Percentiles rank a stretch among this genome's conserved stretches.
Conservation (phyloP, 2,113 vertebrate species). For the Carassius auratus region DNA sequence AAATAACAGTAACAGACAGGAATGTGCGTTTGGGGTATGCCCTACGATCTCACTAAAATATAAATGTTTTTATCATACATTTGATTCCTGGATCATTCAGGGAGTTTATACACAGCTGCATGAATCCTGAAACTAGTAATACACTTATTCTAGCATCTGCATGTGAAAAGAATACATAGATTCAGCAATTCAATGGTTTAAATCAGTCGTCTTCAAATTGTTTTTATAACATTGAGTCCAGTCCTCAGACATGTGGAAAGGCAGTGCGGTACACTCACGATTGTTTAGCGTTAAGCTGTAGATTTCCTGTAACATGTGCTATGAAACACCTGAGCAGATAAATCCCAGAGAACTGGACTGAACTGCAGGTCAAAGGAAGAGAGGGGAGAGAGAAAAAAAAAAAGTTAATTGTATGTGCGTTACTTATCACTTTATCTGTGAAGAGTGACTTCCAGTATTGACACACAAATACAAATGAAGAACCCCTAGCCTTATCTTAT, state of each 20-base stretch:
- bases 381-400: neutral
- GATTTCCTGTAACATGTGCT: slow-evolving; percentile 82
- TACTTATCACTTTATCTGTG: slow-evolving; percentile 34
- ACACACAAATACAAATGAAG: neutral
- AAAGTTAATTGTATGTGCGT: neutral
- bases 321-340: slow-evolving; percentile 90
- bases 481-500: slow-evolving; percentile 50
- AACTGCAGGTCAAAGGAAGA: slow-evolving; percentile 71
- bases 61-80: neutral
- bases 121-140: neutral
- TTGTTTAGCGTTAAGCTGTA: slow-evolving; percentile 60
- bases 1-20: neutral
- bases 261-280: neutral
- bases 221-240: neutral
- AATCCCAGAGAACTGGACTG: slow-evolving; percentile 81
- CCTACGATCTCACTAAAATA: neutral
- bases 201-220: neutral
- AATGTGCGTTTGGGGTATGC: neutral
- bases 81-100: neutral
- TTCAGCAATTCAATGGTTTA: neutral
- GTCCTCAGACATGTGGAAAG: neutral
- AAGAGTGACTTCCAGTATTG: slow-evolving; percentile 21
- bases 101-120: neutral
- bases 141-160: neutral
- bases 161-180: neutral